phyloP scores from a whole-genome alignment of 2,888 invertebrate genomes.

The Caradrina clavipalpis region DNA sequence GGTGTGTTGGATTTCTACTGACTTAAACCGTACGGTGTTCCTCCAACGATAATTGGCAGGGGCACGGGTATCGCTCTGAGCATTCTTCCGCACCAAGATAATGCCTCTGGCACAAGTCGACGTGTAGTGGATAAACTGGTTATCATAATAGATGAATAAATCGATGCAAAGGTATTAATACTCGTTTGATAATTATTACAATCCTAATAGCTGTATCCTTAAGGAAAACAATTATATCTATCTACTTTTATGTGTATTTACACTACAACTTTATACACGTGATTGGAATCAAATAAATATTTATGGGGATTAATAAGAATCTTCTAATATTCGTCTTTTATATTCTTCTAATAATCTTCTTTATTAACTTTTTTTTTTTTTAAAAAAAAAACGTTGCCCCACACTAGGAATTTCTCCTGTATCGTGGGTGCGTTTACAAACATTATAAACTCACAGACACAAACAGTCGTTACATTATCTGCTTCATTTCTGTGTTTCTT shows the following conservation, averaged over 20 bases:
- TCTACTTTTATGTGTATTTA: constrained; percentile 1
- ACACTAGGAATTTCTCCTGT: no score
- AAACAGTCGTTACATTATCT: no score
- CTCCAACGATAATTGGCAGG: no score
- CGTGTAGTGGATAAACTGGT: constrained; percentile 19
- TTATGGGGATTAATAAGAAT: not conserved
- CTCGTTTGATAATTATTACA: constrained; percentile 14
- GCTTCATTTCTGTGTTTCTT: no score
- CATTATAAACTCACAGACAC: no score
- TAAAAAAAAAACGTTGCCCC: no score
- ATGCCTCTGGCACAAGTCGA: constrained; percentile 2
- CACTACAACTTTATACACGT: not conserved
- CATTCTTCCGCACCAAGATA: no score
- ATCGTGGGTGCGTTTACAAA: no score
- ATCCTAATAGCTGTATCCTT: constrained; percentile 13
- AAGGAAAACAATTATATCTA: constrained; percentile 21
- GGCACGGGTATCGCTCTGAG: no score
- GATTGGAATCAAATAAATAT: not conserved
- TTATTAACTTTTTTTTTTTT: no score
- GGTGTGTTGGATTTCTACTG: no score
- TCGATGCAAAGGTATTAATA: not conserved
- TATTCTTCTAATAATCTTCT: not conserved
- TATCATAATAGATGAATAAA: constrained; percentile 28
- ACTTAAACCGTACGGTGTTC: no score
- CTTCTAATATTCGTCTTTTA: not conserved